These are phyloP conservation scores for Schlechtendalia chinensis DNA, from an alignment of 1,140 invertebrate species.

Conservation along the genomic window DNA sequence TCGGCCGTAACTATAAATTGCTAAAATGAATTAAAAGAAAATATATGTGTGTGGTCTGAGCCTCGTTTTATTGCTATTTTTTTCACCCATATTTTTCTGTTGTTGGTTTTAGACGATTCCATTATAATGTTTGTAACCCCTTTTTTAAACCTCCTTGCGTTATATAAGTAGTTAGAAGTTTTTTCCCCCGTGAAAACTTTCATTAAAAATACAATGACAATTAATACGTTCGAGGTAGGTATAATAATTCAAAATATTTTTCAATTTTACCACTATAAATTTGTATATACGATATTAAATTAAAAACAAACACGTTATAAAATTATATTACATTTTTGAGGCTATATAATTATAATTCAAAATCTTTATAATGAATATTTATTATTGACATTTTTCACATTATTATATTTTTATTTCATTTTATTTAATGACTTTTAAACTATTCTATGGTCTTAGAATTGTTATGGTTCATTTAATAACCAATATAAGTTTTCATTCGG, in stretches of 20 bases:
- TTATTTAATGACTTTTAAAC: too few species aligned
- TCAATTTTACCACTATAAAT: not conserved
- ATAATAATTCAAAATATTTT: not conserved
- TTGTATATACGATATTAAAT: too few species aligned
- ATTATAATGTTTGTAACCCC: not conserved
- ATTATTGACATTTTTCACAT: not conserved
- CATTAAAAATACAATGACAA: not conserved
- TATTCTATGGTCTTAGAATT: too few species aligned
- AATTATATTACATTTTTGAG: too few species aligned
- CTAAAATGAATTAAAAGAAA: slow-evolving; percentile 34
- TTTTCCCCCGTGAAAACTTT: not conserved
- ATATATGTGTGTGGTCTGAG: not conserved
- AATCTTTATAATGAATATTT: not conserved
- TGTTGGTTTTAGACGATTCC: slow-evolving; percentile 33
- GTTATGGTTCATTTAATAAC: too few species aligned
- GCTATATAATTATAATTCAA: not conserved
- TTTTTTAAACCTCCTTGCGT: not conserved
- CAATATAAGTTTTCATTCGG: too few species aligned
- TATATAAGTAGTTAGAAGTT: not conserved
- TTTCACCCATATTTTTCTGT: not conserved
- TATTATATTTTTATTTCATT: too few species aligned
- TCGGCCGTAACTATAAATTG: slow-evolving; percentile 10
- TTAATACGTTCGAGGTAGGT: not conserved
- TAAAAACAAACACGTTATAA: too few species aligned
- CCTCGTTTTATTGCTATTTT: slow-evolving; percentile 8